These are phyloP conservation scores for Indri indri DNA, from an alignment of 2,113 vertebrate species.

Conservation along the genomic window DNA sequence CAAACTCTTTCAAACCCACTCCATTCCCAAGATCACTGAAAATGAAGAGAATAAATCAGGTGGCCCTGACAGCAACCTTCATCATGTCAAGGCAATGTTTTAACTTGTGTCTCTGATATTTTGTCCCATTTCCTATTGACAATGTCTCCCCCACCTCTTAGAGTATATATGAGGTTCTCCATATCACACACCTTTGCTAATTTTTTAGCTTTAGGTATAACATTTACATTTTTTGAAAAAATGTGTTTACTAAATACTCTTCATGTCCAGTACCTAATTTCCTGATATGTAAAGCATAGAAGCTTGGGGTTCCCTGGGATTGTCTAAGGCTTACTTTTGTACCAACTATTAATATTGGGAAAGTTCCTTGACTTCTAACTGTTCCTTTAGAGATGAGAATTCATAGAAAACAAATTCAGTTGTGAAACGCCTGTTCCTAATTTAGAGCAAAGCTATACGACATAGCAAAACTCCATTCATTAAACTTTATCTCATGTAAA, in stretches of 20 bases:
- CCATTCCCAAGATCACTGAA: neutral
- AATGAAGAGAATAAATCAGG: neutral
- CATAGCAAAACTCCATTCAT: neutral
- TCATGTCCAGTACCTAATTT: neutral
- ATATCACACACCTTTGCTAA: no score
- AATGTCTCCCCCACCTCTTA: no score
- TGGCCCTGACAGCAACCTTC: neutral
- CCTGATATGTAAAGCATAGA: neutral
- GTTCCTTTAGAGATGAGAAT: constrained; percentile 6
- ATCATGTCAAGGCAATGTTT: neutral
- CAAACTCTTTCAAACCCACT: neutral
- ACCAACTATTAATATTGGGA: neutral
- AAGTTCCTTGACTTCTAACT: neutral
- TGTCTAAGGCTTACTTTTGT: neutral
- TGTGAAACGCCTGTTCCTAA: constrained; percentile 6
- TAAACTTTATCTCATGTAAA: constrained; percentile 7
- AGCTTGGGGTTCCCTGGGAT: neutral
- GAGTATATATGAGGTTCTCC: no score
- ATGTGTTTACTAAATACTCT: no score
- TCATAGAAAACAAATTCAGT: constrained; percentile 1
- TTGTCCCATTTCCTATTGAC: neutral
- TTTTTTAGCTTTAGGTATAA: neutral
- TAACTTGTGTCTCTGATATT: neutral
- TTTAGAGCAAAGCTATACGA: constrained; percentile 14
- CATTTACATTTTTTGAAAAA: neutral